These are phyloP conservation scores for Sardinella longiceps DNA, from an alignment of 2,797 vertebrate species.

Conservation along the genomic window DNA sequence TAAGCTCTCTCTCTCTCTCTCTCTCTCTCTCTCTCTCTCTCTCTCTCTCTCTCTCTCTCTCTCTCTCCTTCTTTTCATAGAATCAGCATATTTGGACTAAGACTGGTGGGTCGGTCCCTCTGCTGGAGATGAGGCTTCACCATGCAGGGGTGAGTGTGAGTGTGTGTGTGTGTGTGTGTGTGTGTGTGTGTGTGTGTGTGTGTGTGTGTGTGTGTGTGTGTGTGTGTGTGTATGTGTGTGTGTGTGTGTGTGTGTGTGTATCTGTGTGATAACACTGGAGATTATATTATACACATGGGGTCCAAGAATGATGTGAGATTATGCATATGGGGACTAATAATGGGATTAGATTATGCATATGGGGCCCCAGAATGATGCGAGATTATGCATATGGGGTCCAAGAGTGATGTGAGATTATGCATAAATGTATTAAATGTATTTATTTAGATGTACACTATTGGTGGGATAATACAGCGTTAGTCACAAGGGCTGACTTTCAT, in stretches of 20 bases:
- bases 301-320: not conserved
- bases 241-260: no score
- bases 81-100: conserved; percentile 49
- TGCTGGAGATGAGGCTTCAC: conserved; percentile 18
- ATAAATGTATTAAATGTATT: no score
- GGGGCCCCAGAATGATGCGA: not conserved
- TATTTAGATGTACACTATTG: no score
- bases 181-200: no score
- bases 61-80: conserved; percentile 21
- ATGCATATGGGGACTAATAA: not conserved
- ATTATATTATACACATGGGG: not conserved
- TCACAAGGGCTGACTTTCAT: no score
- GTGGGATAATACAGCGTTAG: no score
- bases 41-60: not conserved
- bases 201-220: no score
- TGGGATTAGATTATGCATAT: not conserved
- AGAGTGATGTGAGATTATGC: not conserved
- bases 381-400: not conserved
- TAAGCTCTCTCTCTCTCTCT: conserved; percentile 21
- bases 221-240: no score
- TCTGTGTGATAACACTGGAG: not conserved
- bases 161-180: no score
- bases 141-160: not conserved
- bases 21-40: not conserved
- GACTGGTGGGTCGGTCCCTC: not conserved